A percentile compares a stretch with the other conserved stretches of the same genome.
These are phyloP conservation scores for Trematomus loennbergii DNA, from an alignment of 2,113 vertebrate genomes.

Conservation along the genomic window DNA sequence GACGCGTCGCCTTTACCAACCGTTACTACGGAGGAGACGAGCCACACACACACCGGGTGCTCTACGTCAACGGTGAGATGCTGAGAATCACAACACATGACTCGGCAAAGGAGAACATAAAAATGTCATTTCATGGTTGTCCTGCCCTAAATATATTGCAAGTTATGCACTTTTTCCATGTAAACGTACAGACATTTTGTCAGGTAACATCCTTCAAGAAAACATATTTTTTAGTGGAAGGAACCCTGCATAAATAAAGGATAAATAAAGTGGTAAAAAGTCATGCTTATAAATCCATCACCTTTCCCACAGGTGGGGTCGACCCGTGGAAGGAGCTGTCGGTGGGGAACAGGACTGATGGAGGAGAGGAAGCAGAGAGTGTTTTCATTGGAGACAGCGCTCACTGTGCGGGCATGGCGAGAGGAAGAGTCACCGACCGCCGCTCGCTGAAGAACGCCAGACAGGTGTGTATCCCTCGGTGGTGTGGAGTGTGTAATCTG, in stretches of 20 bases:
- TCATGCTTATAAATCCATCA: too few relatives aligned
- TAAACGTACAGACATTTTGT: too few relatives aligned
- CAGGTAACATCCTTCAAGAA: too few relatives aligned
- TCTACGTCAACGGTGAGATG: conserved; percentile 85
- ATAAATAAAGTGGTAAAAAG: too few relatives aligned
- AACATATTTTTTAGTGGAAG: too few relatives aligned
- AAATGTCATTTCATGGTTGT: too few relatives aligned
- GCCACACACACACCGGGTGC: conserved; percentile 77
- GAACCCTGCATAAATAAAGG: too few relatives aligned
- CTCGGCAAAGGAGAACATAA: too few relatives aligned
- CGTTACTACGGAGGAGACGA: conserved; percentile 84
- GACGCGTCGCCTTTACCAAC: conserved; percentile 85
- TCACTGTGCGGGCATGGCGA: conserved; percentile 84
- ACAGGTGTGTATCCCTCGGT: conserved; percentile 60
- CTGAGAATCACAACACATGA: not conserved
- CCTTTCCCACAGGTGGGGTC: conserved; percentile 72
- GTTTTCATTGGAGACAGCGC: conserved; percentile 80
- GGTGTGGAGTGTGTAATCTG: not conserved
- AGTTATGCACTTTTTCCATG: too few relatives aligned
- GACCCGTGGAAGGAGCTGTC: conserved; percentile 85
- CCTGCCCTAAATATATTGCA: too few relatives aligned
- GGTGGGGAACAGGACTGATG: conserved; percentile 59
- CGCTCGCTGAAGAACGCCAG: conserved; percentile 73
- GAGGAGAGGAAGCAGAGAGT: conserved; percentile 49
- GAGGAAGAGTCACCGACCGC: conserved; percentile 48